Percentiles rank a stretch among this genome's conserved stretches.
Conservation (phyloP, 2,888 invertebrate genomes). For the Caenorhabditis sp. region DNA sequence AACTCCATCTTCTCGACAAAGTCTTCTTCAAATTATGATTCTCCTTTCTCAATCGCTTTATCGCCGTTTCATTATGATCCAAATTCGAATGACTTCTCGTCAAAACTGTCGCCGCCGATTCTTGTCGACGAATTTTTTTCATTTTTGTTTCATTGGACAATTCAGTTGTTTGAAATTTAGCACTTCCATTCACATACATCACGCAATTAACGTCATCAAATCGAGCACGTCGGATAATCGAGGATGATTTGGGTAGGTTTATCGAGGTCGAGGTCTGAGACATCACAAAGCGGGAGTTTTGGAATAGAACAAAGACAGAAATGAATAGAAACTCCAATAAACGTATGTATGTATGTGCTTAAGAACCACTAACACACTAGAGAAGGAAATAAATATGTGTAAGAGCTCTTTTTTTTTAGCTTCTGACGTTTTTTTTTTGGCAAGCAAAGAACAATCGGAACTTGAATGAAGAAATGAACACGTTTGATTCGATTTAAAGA, state of each 20-base stretch:
- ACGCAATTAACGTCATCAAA: constrained; percentile 43
- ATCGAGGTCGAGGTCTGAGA: neutral
- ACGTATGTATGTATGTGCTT: neutral
- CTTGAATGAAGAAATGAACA: neutral
- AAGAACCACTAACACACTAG: neutral
- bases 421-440: neutral
- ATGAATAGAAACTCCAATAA: neutral
- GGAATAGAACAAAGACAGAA: neutral
- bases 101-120: neutral
- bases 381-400: neutral
- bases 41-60: constrained; percentile 34
- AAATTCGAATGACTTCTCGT: constrained; percentile 20
- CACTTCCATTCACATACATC: constrained; percentile 38
- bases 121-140: neutral
- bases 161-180: neutral
- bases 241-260: neutral
- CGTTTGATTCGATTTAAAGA: neutral
- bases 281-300: neutral
- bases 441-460: neutral
- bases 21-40: constrained; percentile 43
- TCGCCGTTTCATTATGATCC: constrained; percentile 31
- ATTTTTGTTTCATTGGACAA: neutral
- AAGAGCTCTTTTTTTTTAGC: neutral
- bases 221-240: constrained; percentile 25
- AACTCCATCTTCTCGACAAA: constrained; percentile 45